Base-by-base conservation (phyloP, 2,113 vertebrate genomes). In the Vidua chalybeata region DNA sequence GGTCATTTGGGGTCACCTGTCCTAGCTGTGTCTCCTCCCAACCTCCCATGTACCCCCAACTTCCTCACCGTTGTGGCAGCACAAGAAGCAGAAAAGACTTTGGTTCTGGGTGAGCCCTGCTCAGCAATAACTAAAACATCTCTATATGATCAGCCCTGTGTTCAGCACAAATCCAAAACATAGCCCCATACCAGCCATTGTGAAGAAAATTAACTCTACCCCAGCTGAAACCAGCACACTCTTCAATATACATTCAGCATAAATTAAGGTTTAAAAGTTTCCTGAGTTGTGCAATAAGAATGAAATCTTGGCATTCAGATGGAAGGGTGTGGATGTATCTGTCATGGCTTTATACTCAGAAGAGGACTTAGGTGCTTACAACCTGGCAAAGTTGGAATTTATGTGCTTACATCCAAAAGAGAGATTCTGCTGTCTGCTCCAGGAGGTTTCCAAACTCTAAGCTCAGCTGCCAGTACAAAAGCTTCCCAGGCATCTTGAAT, bases 61-160 rank as follows among this genome's bases (percentile, higher is more conserved):
- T 27, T 71, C 35, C 35, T 49, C 2, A 0, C 27, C 1, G 0
- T 35, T 2, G 4, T 43, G n/a, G 48, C 31, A 49, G 15, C 14
- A 35, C 5, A 15, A 77, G 74, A 48, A 77, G 31, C 17, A 83
- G n/a, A 49, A 62, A 49, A 75, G 41, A 18, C 26, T 28, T 55
- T 83, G 49, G 26, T 12, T 69, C 35, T 63, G 48, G 28, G 35
- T 18, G 24, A 77, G 35, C 5, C 26, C 21, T 77, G 35, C 63
- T 49, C 31, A 49, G 35, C 35, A 56, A 20, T 20, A 71, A 49
- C 49, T 8, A 49, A 83, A 71, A 37, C 9, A 71, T 33, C 30
- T 62, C 22, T 43, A 4, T 39, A 20, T 56, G 37, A 27, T 49
- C 63, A 63, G 33, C 7, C 15, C 56, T 33, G 31, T 55, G 35